phyloP scores from a whole-genome alignment of 2,888 invertebrate species.

The Napeogenes sylphis region DNA sequence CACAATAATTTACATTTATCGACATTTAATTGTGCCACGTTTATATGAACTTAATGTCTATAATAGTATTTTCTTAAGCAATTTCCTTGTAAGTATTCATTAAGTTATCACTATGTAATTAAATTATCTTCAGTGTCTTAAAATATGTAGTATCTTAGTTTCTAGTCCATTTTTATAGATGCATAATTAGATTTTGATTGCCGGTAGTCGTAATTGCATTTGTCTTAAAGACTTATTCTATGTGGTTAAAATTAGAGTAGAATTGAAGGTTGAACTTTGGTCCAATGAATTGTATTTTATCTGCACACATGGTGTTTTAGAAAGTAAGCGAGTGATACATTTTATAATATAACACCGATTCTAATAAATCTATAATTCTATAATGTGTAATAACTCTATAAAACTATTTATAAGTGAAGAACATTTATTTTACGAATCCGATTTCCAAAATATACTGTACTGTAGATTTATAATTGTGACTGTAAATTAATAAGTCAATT shows the following conservation, averaged over 20 bases:
- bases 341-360: slow-evolving; percentile 18
- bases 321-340: slow-evolving; percentile 23
- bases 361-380: slow-evolving; percentile 7
- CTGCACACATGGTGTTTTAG: slow-evolving; percentile 72
- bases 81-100: slow-evolving; percentile 38
- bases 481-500: slow-evolving; percentile 31
- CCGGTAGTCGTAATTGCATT: slow-evolving; percentile 31
- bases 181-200: slow-evolving; percentile 39
- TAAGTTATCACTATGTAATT: slow-evolving; percentile 30
- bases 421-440: slow-evolving; percentile 10
- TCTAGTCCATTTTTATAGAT: slow-evolving; percentile 43
- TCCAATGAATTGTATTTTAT: slow-evolving; percentile 70
- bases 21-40: slow-evolving; percentile 68
- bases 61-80: slow-evolving; percentile 49
- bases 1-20: slow-evolving; percentile 60
- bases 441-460: slow-evolving; percentile 9
- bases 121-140: slow-evolving; percentile 46
- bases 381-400: slow-evolving; percentile 10
- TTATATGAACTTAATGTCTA: slow-evolving; percentile 42
- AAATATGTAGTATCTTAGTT: slow-evolving; percentile 40
- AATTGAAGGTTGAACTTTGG: slow-evolving; percentile 76
- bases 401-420: slow-evolving; percentile 7
- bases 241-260: slow-evolving; percentile 45
- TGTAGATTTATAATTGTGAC: slow-evolving; percentile 7
- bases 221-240: slow-evolving; percentile 32